Evolutionary conservation across 2,888 invertebrate genomes (phyloP), one percentile per base, ranked within the genome.

Genomic region (Eilema sororculum): DNA sequence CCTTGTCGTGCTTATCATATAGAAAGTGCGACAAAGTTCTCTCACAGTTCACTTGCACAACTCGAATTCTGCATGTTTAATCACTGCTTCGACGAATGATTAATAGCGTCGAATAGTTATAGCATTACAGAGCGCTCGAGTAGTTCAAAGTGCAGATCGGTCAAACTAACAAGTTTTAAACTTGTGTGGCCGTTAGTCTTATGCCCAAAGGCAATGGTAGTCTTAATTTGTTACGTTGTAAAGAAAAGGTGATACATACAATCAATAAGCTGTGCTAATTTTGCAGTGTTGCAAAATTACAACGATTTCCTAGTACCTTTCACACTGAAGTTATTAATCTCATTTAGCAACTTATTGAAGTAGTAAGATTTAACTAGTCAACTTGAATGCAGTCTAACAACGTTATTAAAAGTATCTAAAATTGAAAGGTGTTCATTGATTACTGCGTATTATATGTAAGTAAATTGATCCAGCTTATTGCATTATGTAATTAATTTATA

Each of bases 11-110:
- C 76, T 81, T 85, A 78, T 80, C 78, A 78, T 78, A 78, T 84
- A 85, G 86, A 87, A 85, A 86, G 84, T 78, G 62, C 78, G 69
- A 79, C 72, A 82, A 78, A 83, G 83, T 81, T 77, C 75, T 82
- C 69, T 71, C 64, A 65, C 69, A 81, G 71, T 73, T 74, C 69
- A 76, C 78, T 82, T 83, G 73, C 75, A 73, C 65, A 81, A 83
- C 69, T 61, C n/a, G n/a, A 58, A 37, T 24, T 33, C 58, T 65
- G 37, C 41, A 74, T 77, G 69, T 72, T 76, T 75, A 80, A 76
- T 79, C 70, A 71, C 37, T 64, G 65, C 72, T 81, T 80, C 79
- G 72, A 69, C 67, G 71, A 22, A 70, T 80, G 78, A 74, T 77
- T 75, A 77, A 79, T 77, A 52, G 67, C 74, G 78, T 78, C 52